Evolutionary conservation across 2,797 vertebrate species (phyloP).

Genomic region (Darevskia mixta): DNA sequence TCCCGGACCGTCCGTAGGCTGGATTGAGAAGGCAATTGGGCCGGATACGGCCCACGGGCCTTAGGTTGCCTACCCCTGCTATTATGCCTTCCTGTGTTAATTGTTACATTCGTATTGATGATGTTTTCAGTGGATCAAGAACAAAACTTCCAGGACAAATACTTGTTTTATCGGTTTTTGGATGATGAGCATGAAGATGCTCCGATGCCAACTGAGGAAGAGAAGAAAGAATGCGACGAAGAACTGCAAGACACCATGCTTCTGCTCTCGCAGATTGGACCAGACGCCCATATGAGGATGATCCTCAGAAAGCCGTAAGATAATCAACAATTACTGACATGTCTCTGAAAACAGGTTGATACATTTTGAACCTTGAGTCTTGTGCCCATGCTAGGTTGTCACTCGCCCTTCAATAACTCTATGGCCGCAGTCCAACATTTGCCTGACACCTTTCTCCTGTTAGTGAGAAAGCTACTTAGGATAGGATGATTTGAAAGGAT

Average conservation of each 20-base stretch:
- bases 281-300: slow-evolving; percentile 98
- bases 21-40: too few relatives aligned
- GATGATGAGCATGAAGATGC: slow-evolving; percentile 92
- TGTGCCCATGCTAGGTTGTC: neutral
- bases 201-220: slow-evolving; percentile 88
- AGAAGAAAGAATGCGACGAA: slow-evolving; percentile 92
- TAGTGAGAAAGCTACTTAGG: neutral
- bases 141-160: slow-evolving; percentile 96
- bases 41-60: too few relatives aligned
- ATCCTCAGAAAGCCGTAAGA: slow-evolving; percentile 94
- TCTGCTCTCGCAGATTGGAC: slow-evolving; percentile 93
- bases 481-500: neutral
- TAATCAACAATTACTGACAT: slow-evolving; percentile 41
- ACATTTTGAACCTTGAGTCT: neutral
- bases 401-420: neutral
- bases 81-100: fast-evolving
- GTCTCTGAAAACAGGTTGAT: neutral
- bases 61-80: neutral
- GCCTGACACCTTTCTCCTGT: neutral
- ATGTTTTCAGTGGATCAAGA: slow-evolving; percentile 91
- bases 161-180: slow-evolving; percentile 98
- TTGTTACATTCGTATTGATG: neutral
- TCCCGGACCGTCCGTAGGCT: too few relatives aligned
- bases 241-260: slow-evolving; percentile 95
- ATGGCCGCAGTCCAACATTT: neutral